phyloP scores from a whole-genome alignment of 2,113 vertebrate genomes.

The Brachypodius melanocephalos region DNA sequence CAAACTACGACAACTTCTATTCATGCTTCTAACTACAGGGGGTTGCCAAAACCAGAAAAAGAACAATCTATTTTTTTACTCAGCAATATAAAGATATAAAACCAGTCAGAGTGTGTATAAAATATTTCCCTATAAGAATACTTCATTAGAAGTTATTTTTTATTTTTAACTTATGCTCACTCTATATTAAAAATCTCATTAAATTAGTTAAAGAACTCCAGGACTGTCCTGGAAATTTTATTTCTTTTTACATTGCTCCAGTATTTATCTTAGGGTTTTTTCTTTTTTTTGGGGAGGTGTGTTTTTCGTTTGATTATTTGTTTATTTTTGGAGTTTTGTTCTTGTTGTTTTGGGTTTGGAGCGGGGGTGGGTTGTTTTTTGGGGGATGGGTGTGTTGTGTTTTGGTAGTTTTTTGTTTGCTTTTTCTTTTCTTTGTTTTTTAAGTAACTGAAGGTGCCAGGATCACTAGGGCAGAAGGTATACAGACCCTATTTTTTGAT shows the following conservation, averaged over 20 bases:
- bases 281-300: too few species aligned
- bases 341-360: not conserved
- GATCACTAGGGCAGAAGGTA: not conserved
- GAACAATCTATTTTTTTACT: not conserved
- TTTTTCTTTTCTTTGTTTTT: not conserved
- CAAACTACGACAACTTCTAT: not conserved
- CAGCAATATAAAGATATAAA: not conserved
- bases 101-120: not conserved
- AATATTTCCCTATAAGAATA: not conserved
- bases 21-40: not conserved
- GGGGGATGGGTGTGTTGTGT: accelerated
- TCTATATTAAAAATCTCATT: not conserved
- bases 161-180: not conserved
- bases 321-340: too few species aligned
- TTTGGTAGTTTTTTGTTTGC: not conserved
- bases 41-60: not conserved
- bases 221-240: not conserved
- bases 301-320: too few species aligned
- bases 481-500: not conserved
- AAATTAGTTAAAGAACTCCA: not conserved
- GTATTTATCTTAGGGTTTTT: not conserved
- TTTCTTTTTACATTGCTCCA: not conserved
- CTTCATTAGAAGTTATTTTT: not conserved
- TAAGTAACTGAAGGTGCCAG: not conserved
- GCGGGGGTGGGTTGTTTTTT: not conserved